Percentiles rank a stretch among this genome's conserved stretches.
These are phyloP conservation scores for Meganola albula DNA, from an alignment of 2,888 invertebrate genomes.

Conservation along the genomic window DNA sequence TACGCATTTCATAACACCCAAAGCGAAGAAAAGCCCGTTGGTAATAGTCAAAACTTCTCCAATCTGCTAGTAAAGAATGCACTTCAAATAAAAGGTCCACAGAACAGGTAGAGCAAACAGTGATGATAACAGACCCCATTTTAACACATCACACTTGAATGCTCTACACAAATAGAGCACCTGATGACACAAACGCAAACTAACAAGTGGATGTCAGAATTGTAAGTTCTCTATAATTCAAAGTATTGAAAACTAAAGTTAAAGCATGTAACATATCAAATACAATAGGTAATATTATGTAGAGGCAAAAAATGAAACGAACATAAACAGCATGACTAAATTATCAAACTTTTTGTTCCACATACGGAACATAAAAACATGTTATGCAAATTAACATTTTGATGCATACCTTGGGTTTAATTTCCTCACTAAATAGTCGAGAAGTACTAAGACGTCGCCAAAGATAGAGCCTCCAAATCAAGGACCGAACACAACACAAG, in stretches of 20 bases:
- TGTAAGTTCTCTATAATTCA: background rate
- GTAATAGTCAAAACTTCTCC: no score
- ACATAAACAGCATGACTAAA: no score
- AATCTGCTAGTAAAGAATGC: no score
- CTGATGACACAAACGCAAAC: slow-evolving; percentile 18
- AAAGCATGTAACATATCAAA: no score
- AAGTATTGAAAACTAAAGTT: no score
- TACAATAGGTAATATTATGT: no score
- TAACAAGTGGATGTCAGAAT: slow-evolving; percentile 21
- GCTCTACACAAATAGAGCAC: slow-evolving; percentile 34
- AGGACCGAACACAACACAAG: slow-evolving; percentile 62
- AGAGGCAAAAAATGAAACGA: no score
- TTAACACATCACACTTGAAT: slow-evolving; percentile 36
- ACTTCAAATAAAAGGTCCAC: no score
- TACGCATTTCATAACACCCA: no score
- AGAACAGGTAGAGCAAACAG: slow-evolving; percentile 41
- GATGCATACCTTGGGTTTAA: slow-evolving; percentile 53
- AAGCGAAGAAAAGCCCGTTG: no score
- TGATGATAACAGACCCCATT: slow-evolving; percentile 32
- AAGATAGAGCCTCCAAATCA: slow-evolving; percentile 67
- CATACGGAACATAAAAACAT: no score
- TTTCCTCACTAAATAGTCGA: slow-evolving; percentile 41
- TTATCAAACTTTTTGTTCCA: no score
- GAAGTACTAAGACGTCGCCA: slow-evolving; percentile 43
- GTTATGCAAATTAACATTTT: slow-evolving; percentile 1